Evolutionary conservation across 2,888 invertebrate genomes (phyloP), one percentile per base, ranked within the genome.

Genomic region (Panzeria rudis): DNA sequence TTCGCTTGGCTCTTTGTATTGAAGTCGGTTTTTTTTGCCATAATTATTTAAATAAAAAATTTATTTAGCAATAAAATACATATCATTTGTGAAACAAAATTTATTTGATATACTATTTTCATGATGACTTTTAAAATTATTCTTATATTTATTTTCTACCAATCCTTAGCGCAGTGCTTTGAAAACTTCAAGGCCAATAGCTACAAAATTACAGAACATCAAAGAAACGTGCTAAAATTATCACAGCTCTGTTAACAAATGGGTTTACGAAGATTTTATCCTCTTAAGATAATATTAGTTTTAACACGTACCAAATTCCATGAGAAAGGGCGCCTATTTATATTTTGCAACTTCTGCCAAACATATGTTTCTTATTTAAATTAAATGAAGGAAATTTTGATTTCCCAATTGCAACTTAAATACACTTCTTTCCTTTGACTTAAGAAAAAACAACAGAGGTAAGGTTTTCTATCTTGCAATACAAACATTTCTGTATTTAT

Each of bases 281-380:
- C 69, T 54, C 13, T 35, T 50, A 61, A 38, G 15, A 72, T 29
- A 84, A 81, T 72, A 50, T 32, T 61, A 50, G 66, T 62, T 68
- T 73, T 81, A 56, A 47, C 84, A 84, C 84, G 84, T 84, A 77
- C 81, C 59, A 78, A 20, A 7, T 15, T 38, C 0, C 38, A 11
- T 56, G 25, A 35, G 32, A 32, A 25, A 35, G 64, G 32, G 72
- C 80, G 81, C 66, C 72, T 61, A n/a, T 76, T 76, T 80, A 56
- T 29, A 66, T 77, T 71, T 52, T 59, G 69, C 82, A 69, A 76
- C 62, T 56, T 71, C 50, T 84, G 69, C 25, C 38, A 44, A 38
- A 73, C 84, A 84, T 78, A 77, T 84, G 84, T 84, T 81, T 68
- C 25, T 23, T 84, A 50, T 81, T 78, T 71, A 76, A 76, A 62